phyloP scores from a whole-genome alignment of 2,888 invertebrate genomes.

The Eurytoma californica region DNA sequence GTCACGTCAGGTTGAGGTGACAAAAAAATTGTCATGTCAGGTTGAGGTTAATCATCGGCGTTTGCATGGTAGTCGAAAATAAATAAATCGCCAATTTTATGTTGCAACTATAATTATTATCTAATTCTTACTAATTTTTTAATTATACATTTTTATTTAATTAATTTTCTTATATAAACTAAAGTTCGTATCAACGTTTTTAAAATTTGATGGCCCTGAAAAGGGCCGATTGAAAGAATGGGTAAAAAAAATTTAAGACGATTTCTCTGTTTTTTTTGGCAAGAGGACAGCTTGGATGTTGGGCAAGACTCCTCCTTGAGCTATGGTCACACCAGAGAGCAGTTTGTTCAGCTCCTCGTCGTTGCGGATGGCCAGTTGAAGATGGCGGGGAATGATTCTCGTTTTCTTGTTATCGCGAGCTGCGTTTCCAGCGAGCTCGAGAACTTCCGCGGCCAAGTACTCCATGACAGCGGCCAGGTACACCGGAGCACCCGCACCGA shows the following conservation, averaged over 20 bases:
- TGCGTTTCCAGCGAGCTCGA: slow-evolving; percentile 77
- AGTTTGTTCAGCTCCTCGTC: slow-evolving; percentile 89
- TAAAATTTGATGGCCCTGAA: slow-evolving; percentile 59
- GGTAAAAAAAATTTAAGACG: not conserved
- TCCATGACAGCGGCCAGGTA: slow-evolving; percentile 80
- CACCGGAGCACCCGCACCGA: slow-evolving; percentile 78
- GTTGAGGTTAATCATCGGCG: too few relatives aligned
- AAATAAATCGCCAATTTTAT: too few relatives aligned
- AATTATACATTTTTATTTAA: too few relatives aligned
- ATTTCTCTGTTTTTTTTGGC: slow-evolving; percentile 81
- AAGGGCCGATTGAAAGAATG: slow-evolving; percentile 62
- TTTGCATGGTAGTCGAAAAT: too few relatives aligned
- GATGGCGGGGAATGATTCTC: slow-evolving; percentile 83
- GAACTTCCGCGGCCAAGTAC: slow-evolving; percentile 83
- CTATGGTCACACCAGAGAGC: slow-evolving; percentile 86
- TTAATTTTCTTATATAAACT: too few relatives aligned
- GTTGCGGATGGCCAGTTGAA: slow-evolving; percentile 87
- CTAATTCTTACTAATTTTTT: too few relatives aligned
- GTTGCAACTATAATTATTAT: too few relatives aligned
- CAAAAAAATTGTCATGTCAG: too few relatives aligned
- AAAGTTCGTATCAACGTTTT: too few relatives aligned
- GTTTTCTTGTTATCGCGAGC: slow-evolving; percentile 76
- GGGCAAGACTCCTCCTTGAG: slow-evolving; percentile 89
- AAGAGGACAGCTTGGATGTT: slow-evolving; percentile 85
- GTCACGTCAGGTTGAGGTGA: too few relatives aligned